Evolutionary conservation across 2,113 vertebrate genomes (phyloP), one percentile per base, ranked within the genome.

Genomic region (Grus americana): DNA sequence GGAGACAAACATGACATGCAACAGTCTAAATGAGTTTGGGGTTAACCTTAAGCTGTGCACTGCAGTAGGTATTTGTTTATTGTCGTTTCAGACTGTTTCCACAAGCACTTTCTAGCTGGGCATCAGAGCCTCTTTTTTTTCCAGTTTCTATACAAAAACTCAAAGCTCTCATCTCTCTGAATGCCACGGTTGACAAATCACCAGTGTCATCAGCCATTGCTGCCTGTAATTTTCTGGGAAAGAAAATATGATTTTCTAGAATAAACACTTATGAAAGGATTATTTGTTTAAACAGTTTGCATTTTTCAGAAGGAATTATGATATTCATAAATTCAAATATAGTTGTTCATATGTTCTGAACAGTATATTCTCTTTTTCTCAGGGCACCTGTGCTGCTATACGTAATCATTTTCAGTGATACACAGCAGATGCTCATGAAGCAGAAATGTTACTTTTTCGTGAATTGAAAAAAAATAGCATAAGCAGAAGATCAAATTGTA

Each of bases 251-350:
- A 1, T 66, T 83, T 92, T 86, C 65, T 49, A 67, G 57, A 92
- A 86, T 40, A 95, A 96, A 58, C 36, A 68, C 9, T 76, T 91
- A 47, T 1, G 2, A 47, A 92, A 62, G 14, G 26, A 87, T 94
- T 90, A 82, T 63, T 95, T 94, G 21, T 59, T 95, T 92, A 90
- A 93, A 59, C 2, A 46, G 36, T 34, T 36, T 11, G 55, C n/a
- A 63, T 84, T 86, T 92, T 96, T 86, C 82, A 71, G 75, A 86
- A 84, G n/a, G n/a, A 88, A 88, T 78, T 78, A 52, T 29, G 34
- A 71, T 74, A 88, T 34, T 62, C 14, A 78, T 92, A 88, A 88
- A 93, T 92, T 93, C 46, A 94, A 82, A 91, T 55, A 13, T 15
- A 78, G 20, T 23, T 92, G 7, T 61, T 57, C 68, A 8, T 16